Evolutionary conservation across 1,140 invertebrate genomes (phyloP), one percentile per base, ranked within the genome.

Genomic region (Cherax destructor): DNA sequence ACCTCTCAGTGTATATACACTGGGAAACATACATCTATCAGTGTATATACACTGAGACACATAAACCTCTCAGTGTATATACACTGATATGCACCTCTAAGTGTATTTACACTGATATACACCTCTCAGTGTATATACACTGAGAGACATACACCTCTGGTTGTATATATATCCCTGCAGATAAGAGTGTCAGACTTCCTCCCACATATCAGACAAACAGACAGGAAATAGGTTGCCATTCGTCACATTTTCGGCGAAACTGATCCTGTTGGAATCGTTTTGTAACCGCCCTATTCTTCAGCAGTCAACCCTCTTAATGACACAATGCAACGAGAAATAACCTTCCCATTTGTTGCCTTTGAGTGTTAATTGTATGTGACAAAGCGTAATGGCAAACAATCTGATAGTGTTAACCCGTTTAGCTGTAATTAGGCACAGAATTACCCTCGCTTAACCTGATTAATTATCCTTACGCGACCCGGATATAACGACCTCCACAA

Each of bases 361-460:
- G 49, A 83, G 80, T 56, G 80, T 16, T 83, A 56, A 83, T 7
- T 18, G 61, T 24, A 61, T 56, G 52, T 83, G 80, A 83, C 80
- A 83, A 6, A 61, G n/a, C n/a, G 52, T 83, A 61, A 61, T 83
- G 24, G 4, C 52, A 30, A 13, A 61, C 50, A 11, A 80, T 83
- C 52, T 1, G 50, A 83, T 30, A 13, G 52, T 56, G 56, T 83
- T 83, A 83, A 83, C 80, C 80, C 80, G 52, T 83, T 83, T 18
- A 1, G 4, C 11, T 61, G 52, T 83, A 61, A 83, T 83, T 83
- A 83, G 30, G 52, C 80, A 16, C 18, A 56, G 49, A 30, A 61
- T 30, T 83, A 61, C 41, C 56, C 56, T 30, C 56, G 7, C 52
- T 61, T 83, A 83, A 83, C 30, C 52, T 83, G 80, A 61, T 83